These are phyloP conservation scores for Formica selysi DNA, from an alignment of 1,140 invertebrate genomes.

Conservation along the genomic window DNA sequence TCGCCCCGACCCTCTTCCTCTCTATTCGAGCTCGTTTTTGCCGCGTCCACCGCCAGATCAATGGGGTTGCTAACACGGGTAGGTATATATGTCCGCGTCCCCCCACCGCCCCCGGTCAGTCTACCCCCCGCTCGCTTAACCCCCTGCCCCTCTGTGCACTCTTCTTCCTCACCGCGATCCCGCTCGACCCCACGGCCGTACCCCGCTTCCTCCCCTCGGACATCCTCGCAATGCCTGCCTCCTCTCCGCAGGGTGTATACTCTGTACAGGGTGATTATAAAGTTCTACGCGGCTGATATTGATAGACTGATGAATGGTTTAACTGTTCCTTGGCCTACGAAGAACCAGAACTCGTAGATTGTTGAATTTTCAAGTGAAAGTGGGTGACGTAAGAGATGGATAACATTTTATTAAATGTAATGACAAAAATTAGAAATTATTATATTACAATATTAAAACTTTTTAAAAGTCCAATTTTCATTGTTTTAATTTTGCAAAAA, in stretches of 20 bases:
- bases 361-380: background rate
- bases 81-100: conserved; percentile 83
- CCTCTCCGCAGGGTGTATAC: conserved; percentile 56
- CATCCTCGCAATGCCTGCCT: conserved; percentile 60
- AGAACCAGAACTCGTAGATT: background rate
- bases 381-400: no score
- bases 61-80: conserved; percentile 86
- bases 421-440: background rate
- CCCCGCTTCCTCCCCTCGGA: conserved; percentile 49
- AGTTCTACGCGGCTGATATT: conserved; percentile 70
- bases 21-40: conserved; percentile 85
- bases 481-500: no score
- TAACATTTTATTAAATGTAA: background rate
- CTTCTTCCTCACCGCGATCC: conserved; percentile 46
- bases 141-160: conserved; percentile 27
- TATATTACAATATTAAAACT: background rate
- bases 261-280: conserved; percentile 80
- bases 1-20: conserved; percentile 73
- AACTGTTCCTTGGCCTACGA: background rate
- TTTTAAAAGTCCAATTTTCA: no score
- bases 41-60: conserved; percentile 85
- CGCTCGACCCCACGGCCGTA: conserved; percentile 62
- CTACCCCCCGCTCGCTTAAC: conserved; percentile 58
- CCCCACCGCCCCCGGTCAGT: conserved; percentile 76
- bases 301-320: conserved; percentile 49